Evolutionary conservation across 2,888 invertebrate species (phyloP).

Genomic region (Protonemura montana): DNA sequence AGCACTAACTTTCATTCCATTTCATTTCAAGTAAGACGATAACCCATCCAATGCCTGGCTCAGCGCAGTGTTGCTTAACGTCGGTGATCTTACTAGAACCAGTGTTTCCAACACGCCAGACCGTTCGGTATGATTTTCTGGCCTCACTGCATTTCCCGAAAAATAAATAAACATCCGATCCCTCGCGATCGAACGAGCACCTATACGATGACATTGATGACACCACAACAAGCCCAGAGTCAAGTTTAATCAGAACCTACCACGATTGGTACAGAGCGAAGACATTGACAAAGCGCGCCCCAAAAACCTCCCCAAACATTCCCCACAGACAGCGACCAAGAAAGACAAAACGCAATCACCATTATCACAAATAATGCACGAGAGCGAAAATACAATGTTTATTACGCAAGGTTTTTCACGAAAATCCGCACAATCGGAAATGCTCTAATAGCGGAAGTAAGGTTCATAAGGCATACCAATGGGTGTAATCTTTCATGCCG

Average conservation of each 20-base stretch:
- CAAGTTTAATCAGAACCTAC: background rate
- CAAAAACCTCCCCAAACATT: background rate
- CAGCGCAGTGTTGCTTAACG: no score
- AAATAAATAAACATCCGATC: background rate
- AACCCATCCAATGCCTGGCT: no score
- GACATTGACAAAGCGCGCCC: background rate
- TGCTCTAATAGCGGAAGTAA: background rate
- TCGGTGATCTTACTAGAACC: no score
- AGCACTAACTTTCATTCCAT: no score
- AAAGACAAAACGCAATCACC: conserved; percentile 16
- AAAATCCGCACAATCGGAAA: background rate
- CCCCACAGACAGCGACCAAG: no score
- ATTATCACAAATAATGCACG: conserved; percentile 12
- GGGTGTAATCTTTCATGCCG: conserved; percentile 20
- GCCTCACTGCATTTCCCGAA: background rate
- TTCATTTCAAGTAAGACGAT: no score
- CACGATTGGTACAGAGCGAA: background rate
- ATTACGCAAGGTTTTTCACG: background rate
- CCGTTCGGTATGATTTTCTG: no score
- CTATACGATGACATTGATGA: background rate
- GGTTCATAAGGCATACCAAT: conserved; percentile 18
- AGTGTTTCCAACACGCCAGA: no score
- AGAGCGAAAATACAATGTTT: background rate
- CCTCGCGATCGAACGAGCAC: background rate
- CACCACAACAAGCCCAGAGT: background rate